These are phyloP conservation scores for Trogon melanurus DNA, from an alignment of 2,113 vertebrate genomes.

Conservation along the genomic window DNA sequence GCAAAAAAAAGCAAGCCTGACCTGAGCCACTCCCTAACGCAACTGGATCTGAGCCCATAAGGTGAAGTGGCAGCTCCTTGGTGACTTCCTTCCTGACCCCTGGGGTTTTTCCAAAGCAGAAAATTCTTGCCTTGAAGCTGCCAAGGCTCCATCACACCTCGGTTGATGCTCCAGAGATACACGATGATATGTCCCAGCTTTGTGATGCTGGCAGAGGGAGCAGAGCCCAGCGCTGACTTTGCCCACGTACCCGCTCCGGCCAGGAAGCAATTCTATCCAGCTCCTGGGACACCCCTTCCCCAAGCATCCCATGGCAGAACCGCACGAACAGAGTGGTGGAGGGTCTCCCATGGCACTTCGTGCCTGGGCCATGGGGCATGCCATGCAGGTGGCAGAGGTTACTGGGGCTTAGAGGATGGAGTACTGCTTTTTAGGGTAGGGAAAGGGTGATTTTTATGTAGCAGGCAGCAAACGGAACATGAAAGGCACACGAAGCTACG, in stretches of 20 bases:
- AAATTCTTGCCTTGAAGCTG: neutral
- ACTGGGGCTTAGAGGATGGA: accelerated
- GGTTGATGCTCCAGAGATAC: neutral
- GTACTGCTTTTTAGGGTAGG: neutral
- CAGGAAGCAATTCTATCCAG: neutral
- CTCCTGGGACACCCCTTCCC: neutral
- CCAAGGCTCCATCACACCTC: neutral
- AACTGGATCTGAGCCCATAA: accelerated
- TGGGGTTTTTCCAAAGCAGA: neutral
- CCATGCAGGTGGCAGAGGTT: neutral
- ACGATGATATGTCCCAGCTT: neutral
- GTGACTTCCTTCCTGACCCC: neutral
- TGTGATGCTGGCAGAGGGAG: neutral
- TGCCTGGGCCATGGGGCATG: neutral
- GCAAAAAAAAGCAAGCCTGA: neutral
- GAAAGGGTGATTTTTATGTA: neutral
- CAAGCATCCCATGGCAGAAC: neutral
- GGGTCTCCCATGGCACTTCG: neutral
- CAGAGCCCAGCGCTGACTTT: neutral
- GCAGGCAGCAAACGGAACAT: neutral
- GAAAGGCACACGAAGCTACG: neutral
- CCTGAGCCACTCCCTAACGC: neutral
- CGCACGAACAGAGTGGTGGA: accelerated
- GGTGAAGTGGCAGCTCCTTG: neutral
- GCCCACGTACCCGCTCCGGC: accelerated